Evolutionary conservation across 2,888 invertebrate genomes (phyloP), one percentile per base, ranked within the genome.

Genomic region (Rapana venosa): DNA sequence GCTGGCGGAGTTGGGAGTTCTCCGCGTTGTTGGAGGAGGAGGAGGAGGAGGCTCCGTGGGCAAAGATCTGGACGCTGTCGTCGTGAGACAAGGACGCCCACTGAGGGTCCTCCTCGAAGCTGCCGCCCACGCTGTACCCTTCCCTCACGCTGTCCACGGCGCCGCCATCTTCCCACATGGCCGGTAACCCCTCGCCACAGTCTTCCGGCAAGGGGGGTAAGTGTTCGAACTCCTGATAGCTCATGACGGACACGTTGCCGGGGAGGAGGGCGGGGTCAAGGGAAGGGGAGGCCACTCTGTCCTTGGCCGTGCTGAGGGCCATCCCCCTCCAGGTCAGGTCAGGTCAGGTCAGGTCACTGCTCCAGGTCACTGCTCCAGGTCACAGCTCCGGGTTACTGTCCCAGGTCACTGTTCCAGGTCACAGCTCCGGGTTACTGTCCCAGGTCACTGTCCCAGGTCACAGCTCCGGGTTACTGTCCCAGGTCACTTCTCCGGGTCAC

Each of bases 101-200:
- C 5, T 56, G 83, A n/a, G 15, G 22, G 11, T 35, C 47, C 47
- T 56, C 47, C 22, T 15, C 58, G n/a, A n/a, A 20, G 32, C 77
- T 56, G 17, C 36, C 79, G 20, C 77, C 77, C 17, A 17, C 77
- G n/a, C 58, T 22, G 30, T 56, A 15, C 47, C 81, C 58, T 15
- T 61, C 86, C 61, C 58, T 26, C 56, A 13, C 20, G 30, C 61
- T 35, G 5, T 20, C 87, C 47, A 56, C 15, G 8, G 74, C 36
- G 26, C 88, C 88, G 35, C 88, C 88, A 13, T 88, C 88, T 47
- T 88, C 88, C 88, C 88, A 88, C 88, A 88, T 79, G 30, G 88
- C 85, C 56, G 85, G 85, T 17, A 85, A 47, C 83, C 22, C 83
- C 32, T 81, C 81, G 30, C 32, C 81, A 17, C 56, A 85, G 58